These are phyloP conservation scores for Spisula subtruncata DNA, from an alignment of 2,888 invertebrate genomes.

Conservation along the genomic window DNA sequence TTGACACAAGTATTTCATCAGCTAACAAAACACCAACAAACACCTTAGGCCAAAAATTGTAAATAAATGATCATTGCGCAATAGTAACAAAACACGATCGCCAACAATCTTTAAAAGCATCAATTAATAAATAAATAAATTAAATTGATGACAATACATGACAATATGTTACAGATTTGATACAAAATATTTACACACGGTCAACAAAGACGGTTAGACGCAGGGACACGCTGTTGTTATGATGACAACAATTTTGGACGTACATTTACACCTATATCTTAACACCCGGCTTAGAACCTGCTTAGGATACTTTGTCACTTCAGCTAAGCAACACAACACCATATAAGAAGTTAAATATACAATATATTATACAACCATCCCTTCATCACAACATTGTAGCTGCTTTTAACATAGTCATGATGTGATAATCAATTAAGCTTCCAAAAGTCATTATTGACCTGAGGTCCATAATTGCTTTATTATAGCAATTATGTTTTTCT, in stretches of 20 bases:
- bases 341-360: too few relatives aligned
- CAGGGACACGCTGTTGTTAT: not conserved
- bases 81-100: not conserved
- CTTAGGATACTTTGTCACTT: not conserved
- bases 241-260: not conserved
- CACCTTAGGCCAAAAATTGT: not conserved
- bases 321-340: not conserved
- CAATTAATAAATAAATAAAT: slow-evolving; percentile 26
- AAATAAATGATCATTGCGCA: slow-evolving; percentile 3
- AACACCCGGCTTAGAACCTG: too few relatives aligned
- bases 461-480: too few relatives aligned
- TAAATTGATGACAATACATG: not conserved
- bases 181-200: slow-evolving; percentile 9
- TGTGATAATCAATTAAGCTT: too few relatives aligned
- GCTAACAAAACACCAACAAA: not conserved
- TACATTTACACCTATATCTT: too few relatives aligned
- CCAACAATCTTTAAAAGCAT: not conserved
- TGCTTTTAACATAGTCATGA: too few relatives aligned
- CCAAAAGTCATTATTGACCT: too few relatives aligned
- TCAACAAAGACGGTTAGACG: not conserved
- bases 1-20: not conserved
- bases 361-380: too few relatives aligned
- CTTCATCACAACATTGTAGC: too few relatives aligned
- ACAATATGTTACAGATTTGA: not conserved
- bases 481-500: too few relatives aligned